Evolutionary conservation across 2,888 invertebrate species (phyloP), one percentile per base, ranked within the genome.

Genomic region (Notodonta ziczac): DNA sequence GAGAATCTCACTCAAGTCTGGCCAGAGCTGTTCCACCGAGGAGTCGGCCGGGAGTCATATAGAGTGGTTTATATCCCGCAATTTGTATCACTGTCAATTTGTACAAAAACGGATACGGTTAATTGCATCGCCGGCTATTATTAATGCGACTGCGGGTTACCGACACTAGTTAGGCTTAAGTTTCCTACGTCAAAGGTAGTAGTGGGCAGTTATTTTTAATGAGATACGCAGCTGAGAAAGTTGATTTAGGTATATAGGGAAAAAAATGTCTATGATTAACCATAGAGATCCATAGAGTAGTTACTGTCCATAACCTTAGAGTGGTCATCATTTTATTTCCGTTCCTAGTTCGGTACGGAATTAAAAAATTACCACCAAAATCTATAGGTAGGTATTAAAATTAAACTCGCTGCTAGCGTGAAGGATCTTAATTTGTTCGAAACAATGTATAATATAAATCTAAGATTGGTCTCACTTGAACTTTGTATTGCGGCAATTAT

Each of bases 401-500:
- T 14, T 14, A 6, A 70, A 58, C 68, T 71, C 65, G 65, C 58
- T 64, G 67, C 60, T 63, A 61, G 62, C 65, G 65, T 67, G 66
- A 74, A 70, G 69, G 63, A 73, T 70, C 77, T 69, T 81, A 85
- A 86, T 87, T 83, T 84, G 86, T 82, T 76, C 74, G 81, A 83
- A 84, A 85, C 87, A 86, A 87, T 85, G 35, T 35, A 35, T 80
- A 78, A 71, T 77, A 87, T 84, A 83, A 87, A 83, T 86, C 78
- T 77, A 53, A 76, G 76, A 86, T 88, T 87, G 79, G 87, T 83
- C 80, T 82, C 84, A 85, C 76, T 70, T 86, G 84, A 84, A 86
- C 83, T 81, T 81, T 82, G 78, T 77, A 80, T 82, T 80, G 75
- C 65, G 61, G 82, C 77, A 81, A 84, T 86, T 83, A 82, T 77